Conservation (phyloP, 2,888 invertebrate species). For the Trichogramma dendrolimi region DNA sequence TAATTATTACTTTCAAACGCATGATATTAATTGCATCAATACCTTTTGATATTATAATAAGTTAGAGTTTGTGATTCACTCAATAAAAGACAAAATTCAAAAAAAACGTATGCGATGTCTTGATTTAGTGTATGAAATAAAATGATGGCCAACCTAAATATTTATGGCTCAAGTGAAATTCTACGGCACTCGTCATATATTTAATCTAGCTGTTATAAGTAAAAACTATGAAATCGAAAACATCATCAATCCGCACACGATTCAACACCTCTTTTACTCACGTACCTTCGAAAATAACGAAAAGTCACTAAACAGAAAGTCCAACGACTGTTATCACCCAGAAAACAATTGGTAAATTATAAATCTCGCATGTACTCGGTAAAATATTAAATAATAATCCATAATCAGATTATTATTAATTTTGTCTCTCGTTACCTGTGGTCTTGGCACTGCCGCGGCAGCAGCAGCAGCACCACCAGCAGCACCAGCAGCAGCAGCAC, state of each 20-base stretch:
- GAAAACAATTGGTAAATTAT: constrained; percentile 30
- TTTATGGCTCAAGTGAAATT: no score
- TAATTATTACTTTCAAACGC: no score
- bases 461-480: not conserved
- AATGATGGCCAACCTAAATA: no score
- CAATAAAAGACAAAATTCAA: no score
- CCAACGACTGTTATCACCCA: constrained; percentile 42
- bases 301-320: constrained; percentile 39
- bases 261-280: constrained; percentile 12
- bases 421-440: constrained; percentile 54
- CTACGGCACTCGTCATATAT: no score
- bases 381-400: constrained; percentile 8
- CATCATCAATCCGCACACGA: not conserved
- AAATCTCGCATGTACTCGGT: constrained; percentile 12
- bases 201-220: no score
- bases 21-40: no score
- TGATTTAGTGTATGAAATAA: no score
- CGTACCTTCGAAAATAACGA: constrained; percentile 35
- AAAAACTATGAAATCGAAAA: not conserved
- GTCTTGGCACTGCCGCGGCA: constrained; percentile 53
- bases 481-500: no score
- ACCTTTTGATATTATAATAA: no score
- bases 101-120: no score
- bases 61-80: no score
- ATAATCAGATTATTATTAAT: not conserved